Evolutionary conservation across 2,888 invertebrate genomes (phyloP).

Genomic region (Metalampra italica): DNA sequence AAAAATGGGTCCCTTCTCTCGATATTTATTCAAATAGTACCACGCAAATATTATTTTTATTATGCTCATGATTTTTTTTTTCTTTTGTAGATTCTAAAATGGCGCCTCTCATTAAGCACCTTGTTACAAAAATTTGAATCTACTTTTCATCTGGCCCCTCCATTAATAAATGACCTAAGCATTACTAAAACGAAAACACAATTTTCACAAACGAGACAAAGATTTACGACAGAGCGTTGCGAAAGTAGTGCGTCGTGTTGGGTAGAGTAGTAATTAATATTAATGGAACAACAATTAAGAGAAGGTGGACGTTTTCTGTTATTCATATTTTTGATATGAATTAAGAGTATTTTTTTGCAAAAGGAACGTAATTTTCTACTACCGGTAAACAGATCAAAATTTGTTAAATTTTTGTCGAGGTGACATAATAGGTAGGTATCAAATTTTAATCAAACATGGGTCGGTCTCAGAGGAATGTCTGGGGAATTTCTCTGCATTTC

Average conservation of each 20-base stretch:
- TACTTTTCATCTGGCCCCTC: too few species aligned
- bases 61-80: slow-evolving; percentile 32
- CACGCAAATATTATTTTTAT: slow-evolving; percentile 52
- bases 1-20: slow-evolving; percentile 65
- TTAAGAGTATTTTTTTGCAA: background rate
- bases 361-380: background rate
- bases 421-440: too few species aligned
- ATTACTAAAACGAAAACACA: background rate
- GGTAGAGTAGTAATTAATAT: slow-evolving; percentile 25
- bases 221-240: slow-evolving; percentile 4
- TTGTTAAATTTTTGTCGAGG: too few species aligned
- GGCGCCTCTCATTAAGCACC: background rate
- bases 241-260: slow-evolving; percentile 11
- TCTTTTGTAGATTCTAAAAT: slow-evolving; percentile 3
- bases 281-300: slow-evolving; percentile 21
- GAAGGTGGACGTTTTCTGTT: slow-evolving; percentile 7
- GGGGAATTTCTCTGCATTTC: too few species aligned
- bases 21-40: slow-evolving; percentile 70
- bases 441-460: too few species aligned
- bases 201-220: slow-evolving; percentile 6
- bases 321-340: slow-evolving; percentile 2
- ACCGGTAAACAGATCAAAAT: too few species aligned
- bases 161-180: too few species aligned
- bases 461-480: too few species aligned
- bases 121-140: background rate